Base-by-base conservation (phyloP, 2,888 invertebrate genomes). In the Conops quadrifasciatus region DNA sequence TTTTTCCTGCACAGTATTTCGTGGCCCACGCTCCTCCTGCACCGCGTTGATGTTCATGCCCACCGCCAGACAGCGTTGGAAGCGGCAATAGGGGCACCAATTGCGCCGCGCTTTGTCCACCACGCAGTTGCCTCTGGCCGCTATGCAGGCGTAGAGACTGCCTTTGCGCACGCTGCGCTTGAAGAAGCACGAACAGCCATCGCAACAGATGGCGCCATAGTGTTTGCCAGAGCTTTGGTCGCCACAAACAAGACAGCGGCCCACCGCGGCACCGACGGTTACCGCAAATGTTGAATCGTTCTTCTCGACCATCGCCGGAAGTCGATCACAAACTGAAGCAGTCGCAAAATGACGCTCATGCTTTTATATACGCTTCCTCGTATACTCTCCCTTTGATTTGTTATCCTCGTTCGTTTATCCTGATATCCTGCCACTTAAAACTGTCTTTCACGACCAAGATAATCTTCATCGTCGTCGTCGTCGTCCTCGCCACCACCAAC, bases 151-250 rank as follows among this genome's bases (percentile, higher is more conserved):
- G 81, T 94, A 95, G 24, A 89, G 84, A 65, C 91, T 91, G 58
- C 90, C 90, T 74, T 91, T 90, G 59, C 95, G 88, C 60, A 95
- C 90, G 75, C 93, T 93, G 77, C 95, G 88, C 83, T 95, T 95
- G 86, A 95, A 95, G 85, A 95, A 95, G 79, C 95, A 95, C 66
- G 94, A 93, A 82, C 95, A 95, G 0, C 95, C 95, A 81, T 95
- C 95, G 83, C 95, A 95, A 80, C 93, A 93, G 82, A 90, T 91
- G 16, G 93, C 92, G 0, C 94, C 94, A 80, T 94, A 94, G 81
- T 94, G 94, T 83, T 94, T 93, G 1, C 94, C 94, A 78, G 91
- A 94, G 26, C 93, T 93, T 79, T 92, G 90, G 85, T 94, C 94
- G 0, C 93, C 93, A 78, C 95, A 95, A 43, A 95, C 94, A 80